Evolutionary conservation across 2,797 vertebrate species (phyloP), one percentile per base, ranked within the genome.

Genomic region (Taenioides sp.): DNA sequence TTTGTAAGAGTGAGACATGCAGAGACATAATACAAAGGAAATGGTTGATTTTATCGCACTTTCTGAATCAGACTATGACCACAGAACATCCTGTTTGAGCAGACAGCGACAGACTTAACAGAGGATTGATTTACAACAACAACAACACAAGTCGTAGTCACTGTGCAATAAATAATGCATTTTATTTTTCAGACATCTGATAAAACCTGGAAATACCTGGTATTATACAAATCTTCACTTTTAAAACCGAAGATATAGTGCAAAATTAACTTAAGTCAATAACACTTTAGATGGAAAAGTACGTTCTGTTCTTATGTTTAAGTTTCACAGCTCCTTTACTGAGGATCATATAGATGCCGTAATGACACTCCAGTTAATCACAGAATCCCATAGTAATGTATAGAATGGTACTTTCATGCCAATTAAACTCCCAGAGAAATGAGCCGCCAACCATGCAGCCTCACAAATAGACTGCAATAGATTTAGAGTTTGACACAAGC

Each of bases 71-170:
- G 83, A 76, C 77, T 76, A 69, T 31, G 79, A 75, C 67, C 69
- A 74, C 77, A 77, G 80, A 87, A 86, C 86, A 85, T 89, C 85
- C 86, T 87, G 85, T 81, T 76, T 78, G 68, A 73, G 59, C 12
- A 75, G 65, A 68, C 58, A 52, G 14, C 16, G 49, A 72, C 59
- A 72, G 78, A 75, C 60, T 71, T 67, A 71, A 85, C 65, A 22
- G 55, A 68, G 64, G 43, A 71, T 77, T 37, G 58, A 77, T 63
- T 76, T 76, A 79, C 71, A 61, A 61, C 16, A 61, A 37, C 59
- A 47, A 34, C 31, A 63, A 58, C 65, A 80, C 23, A 61, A 20
- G 59, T 31, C 59, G 16, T 37, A 61, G 59, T 34, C 59, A 34
- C 17, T 61, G 59, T 59, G 25, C 22, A 22, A 59, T 59, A 25